A percentile compares a stretch with the other conserved stretches of the same genome.
Conservation (phyloP, 2,113 vertebrate species). For the Setophaga coronata region DNA sequence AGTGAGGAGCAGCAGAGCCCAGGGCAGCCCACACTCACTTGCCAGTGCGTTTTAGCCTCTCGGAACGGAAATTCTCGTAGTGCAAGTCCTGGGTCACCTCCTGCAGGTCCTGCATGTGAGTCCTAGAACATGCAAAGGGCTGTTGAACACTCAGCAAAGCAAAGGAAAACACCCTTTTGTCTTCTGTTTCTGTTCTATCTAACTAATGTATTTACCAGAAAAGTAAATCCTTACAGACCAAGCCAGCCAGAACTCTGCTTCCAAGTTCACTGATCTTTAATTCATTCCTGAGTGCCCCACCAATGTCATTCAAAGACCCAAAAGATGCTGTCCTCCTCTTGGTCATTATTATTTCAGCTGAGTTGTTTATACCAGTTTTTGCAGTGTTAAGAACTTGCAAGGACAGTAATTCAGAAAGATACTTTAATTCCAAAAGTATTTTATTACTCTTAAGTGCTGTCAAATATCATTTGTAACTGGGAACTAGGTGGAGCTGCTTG, state of each 20-base stretch:
- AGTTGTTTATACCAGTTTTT: background rate
- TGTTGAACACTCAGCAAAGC: background rate
- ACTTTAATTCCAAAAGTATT: background rate
- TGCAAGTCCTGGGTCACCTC: conserved; percentile 89
- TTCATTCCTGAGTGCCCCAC: background rate
- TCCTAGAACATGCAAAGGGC: conserved; percentile 64
- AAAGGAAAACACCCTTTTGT: background rate
- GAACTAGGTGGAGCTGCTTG: background rate
- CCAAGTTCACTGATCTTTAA: background rate
- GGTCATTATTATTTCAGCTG: background rate
- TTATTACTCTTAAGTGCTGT: background rate
- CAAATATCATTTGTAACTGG: background rate
- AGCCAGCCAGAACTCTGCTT: background rate
- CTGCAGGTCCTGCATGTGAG: conserved; percentile 91
- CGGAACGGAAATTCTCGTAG: conserved; percentile 91
- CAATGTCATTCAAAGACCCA: background rate
- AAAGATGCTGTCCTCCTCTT: background rate
- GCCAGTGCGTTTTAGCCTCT: conserved; percentile 86
- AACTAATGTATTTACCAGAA: background rate
- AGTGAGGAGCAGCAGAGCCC: background rate
- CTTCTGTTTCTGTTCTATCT: background rate
- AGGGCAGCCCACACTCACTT: conserved; percentile 65
- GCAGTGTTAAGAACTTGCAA: background rate
- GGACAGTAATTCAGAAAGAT: background rate
- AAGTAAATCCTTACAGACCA: background rate